Conservation (phyloP, 2,888 invertebrate genomes). For the Cremastinae sp. region DNA sequence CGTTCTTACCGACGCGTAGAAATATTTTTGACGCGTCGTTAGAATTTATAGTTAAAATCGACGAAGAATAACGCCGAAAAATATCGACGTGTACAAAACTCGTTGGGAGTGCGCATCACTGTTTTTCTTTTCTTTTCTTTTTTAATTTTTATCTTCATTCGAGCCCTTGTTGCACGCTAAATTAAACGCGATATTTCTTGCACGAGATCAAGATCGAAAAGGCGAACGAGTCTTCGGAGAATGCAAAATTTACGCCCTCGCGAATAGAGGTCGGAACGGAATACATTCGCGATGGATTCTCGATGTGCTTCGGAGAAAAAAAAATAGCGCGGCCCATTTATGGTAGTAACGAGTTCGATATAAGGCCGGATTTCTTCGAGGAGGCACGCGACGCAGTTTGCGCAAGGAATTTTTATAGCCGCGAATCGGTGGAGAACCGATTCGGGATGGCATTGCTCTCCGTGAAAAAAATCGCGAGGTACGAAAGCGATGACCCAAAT, state of each 20-base stretch:
- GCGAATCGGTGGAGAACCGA: constrained; percentile 42
- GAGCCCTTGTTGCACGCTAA: background rate
- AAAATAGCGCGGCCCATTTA: constrained; percentile 66
- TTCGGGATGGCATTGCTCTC: constrained; percentile 67
- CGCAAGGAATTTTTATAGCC: constrained; percentile 68
- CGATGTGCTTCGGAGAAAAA: constrained; percentile 47
- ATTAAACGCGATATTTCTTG: background rate
- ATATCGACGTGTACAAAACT: background rate
- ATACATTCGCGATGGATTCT: constrained; percentile 34
- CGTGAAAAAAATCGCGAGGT: constrained; percentile 45
- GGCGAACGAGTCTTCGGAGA: background rate
- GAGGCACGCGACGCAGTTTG: constrained; percentile 67
- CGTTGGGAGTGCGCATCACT: background rate
- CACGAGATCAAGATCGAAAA: background rate
- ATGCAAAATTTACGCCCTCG: background rate
- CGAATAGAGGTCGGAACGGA: background rate
- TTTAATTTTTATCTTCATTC: background rate
- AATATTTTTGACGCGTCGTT: background rate
- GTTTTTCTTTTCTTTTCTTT: background rate
- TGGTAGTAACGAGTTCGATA: constrained; percentile 63
- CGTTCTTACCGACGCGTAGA: constrained; percentile 43
- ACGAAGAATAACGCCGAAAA: background rate
- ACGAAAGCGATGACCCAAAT: constrained; percentile 70
- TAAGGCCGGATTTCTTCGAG: constrained; percentile 64
- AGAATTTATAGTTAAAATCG: too few relatives aligned